Evolutionary conservation across 2,113 vertebrate species (phyloP).

Genomic region (Neolamprologus brichardi): DNA sequence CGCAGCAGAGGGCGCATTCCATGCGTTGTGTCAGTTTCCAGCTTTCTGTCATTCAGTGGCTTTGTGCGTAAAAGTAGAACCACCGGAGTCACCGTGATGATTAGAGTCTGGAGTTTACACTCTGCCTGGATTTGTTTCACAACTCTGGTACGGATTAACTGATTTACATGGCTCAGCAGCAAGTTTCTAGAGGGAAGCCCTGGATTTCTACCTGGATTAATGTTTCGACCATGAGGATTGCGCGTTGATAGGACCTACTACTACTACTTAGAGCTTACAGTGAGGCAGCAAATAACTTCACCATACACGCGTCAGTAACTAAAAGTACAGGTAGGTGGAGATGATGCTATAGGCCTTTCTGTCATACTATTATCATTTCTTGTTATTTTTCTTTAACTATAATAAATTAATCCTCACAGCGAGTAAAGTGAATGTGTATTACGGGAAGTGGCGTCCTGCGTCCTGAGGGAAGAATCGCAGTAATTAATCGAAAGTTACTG

Average conservation of each 20-base stretch:
- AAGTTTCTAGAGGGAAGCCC: background rate
- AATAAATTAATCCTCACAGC: background rate
- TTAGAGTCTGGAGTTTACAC: background rate
- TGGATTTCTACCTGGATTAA: slow-evolving; percentile 19
- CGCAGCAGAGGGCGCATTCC: slow-evolving; percentile 21
- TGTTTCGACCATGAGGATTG: slow-evolving; percentile 11
- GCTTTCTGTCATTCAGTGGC: background rate
- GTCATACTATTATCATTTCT: background rate
- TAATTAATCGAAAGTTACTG: slow-evolving; percentile 5
- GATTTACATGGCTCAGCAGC: background rate
- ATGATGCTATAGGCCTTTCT: background rate
- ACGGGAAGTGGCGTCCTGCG: background rate
- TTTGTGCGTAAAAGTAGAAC: slow-evolving; percentile 22
- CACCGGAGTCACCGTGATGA: background rate
- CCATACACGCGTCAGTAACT: background rate
- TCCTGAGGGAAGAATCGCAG: background rate
- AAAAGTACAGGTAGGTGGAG: slow-evolving; percentile 16
- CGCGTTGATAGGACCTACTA: background rate
- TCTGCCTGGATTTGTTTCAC: background rate
- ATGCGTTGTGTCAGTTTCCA: background rate
- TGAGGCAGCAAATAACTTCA: background rate
- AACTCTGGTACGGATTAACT: background rate
- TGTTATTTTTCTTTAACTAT: background rate
- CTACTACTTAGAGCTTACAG: background rate
- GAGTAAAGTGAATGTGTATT: background rate